Evolutionary conservation across 2,888 invertebrate genomes (phyloP).

Genomic region (Branchellion lobata): DNA sequence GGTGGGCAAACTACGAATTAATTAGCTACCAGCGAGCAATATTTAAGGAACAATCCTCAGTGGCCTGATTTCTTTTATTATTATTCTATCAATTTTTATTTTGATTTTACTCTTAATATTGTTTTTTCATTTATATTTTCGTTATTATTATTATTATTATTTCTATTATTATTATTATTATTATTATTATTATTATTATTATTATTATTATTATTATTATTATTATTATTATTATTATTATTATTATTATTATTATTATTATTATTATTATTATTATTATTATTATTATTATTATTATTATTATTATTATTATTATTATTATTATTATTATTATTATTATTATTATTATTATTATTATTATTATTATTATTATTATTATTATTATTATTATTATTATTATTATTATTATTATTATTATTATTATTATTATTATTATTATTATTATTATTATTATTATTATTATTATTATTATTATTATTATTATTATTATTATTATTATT

Average conservation of each 20-base stretch:
- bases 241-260: background rate
- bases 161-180: background rate
- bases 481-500: background rate
- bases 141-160: no score
- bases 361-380: background rate
- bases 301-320: background rate
- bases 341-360: background rate
- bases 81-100: no score
- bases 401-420: background rate
- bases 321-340: background rate
- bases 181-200: slow-evolving; percentile 1
- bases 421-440: background rate
- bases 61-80: no score
- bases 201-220: background rate
- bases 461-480: background rate
- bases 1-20: no score
- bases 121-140: no score
- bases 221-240: background rate
- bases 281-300: background rate
- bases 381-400: background rate
- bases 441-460: background rate
- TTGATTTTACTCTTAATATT: no score
- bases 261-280: background rate
- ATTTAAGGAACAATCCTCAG: no score
- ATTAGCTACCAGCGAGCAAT: no score